Percentiles rank a stretch among this genome's conserved stretches.
Conservation (phyloP, 2,888 invertebrate species). For the Agonopterix alstromeriana region DNA sequence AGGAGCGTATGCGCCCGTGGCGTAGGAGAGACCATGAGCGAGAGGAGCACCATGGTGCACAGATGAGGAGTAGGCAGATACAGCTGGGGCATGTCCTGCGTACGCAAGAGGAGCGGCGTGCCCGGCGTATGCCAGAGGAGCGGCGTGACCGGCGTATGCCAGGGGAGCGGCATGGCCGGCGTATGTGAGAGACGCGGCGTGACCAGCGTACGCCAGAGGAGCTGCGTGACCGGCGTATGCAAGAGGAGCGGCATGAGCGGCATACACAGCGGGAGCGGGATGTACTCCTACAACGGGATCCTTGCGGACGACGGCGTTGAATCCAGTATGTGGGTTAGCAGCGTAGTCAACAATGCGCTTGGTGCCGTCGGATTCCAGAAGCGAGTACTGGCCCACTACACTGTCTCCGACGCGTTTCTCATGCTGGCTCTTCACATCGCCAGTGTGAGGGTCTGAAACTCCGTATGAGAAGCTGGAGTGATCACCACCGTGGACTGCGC, state of each 20-base stretch:
- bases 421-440: conserved; percentile 67
- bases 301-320: conserved; percentile 68
- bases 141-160: conserved; percentile 14
- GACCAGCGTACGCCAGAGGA: conserved; percentile 17
- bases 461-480: conserved; percentile 67
- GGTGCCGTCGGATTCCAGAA: conserved; percentile 66
- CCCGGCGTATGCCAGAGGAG: conserved; percentile 18
- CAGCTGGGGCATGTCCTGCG: conserved; percentile 12
- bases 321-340: conserved; percentile 60
- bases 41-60: conserved; percentile 12
- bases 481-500: conserved; percentile 42
- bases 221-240: conserved; percentile 15
- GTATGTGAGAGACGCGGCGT: not conserved
- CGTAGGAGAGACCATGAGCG: conserved; percentile 9
- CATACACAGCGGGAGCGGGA: conserved; percentile 20
- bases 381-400: conserved; percentile 67
- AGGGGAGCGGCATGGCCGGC: conserved; percentile 14
- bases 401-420: conserved; percentile 66
- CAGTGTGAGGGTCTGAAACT: conserved; percentile 67
- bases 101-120: conserved; percentile 12
- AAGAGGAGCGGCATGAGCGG: conserved; percentile 36
- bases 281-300: conserved; percentile 30
- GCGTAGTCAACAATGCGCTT: conserved; percentile 69
- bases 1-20: conserved; percentile 18
- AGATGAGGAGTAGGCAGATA: conserved; percentile 23